Conservation (phyloP, 2,113 vertebrate species). For the Xyliphius kryptos region DNA sequence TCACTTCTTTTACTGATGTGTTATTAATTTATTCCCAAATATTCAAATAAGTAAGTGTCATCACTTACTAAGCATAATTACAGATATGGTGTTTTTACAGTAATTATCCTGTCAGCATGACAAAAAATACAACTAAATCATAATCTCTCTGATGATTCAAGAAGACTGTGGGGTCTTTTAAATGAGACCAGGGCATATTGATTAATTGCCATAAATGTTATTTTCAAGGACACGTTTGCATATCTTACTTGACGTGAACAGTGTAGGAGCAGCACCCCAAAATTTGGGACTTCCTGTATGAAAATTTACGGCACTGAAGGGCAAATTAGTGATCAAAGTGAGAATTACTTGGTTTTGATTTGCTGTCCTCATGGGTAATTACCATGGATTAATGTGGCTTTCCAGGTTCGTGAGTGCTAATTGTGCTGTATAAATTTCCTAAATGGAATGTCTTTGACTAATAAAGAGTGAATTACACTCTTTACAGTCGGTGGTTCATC, state of each 20-base stretch:
- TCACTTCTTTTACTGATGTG: no score
- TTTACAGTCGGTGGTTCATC: no score
- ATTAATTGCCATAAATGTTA: slow-evolving; percentile 84
- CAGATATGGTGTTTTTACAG: slow-evolving; percentile 66
- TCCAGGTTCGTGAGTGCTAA: slow-evolving; percentile 55
- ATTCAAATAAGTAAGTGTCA: no score
- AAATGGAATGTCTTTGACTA: slow-evolving; percentile 56
- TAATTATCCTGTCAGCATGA: slow-evolving; percentile 83
- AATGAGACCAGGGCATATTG: slow-evolving; percentile 85
- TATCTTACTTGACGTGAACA: slow-evolving; percentile 67
- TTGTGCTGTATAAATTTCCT: slow-evolving; percentile 60
- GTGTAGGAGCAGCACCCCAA: slow-evolving; percentile 54
- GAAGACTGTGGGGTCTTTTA: slow-evolving; percentile 85
- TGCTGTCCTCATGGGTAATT: slow-evolving; percentile 69
- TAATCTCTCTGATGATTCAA: slow-evolving; percentile 86
- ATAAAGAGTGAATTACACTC: no score
- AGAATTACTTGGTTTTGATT: slow-evolving; percentile 70
- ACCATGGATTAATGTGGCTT: slow-evolving; percentile 66
- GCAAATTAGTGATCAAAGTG: slow-evolving; percentile 61
- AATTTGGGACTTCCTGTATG: slow-evolving; percentile 63
- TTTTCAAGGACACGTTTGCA: slow-evolving; percentile 76
- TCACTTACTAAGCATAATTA: no score
- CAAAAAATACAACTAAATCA: slow-evolving; percentile 82
- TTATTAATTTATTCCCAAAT: no score
- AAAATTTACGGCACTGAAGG: slow-evolving; percentile 64